These are phyloP conservation scores for Probaryconus sp. DNA, from an alignment of 1,140 invertebrate genomes.

Conservation along the genomic window DNA sequence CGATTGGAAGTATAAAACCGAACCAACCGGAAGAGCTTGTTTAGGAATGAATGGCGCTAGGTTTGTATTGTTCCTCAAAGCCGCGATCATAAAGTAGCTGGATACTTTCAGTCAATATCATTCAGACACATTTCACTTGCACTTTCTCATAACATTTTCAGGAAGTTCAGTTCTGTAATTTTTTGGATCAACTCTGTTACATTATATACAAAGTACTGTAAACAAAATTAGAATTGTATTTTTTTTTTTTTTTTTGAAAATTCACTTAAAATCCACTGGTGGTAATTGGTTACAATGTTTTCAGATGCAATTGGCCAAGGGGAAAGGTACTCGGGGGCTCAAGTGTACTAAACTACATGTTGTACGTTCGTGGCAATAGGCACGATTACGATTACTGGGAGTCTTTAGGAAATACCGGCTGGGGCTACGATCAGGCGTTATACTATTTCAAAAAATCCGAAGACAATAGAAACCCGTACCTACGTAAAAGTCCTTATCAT, in stretches of 20 bases:
- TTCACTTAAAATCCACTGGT: too few species aligned
- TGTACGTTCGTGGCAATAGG: conserved; percentile 91
- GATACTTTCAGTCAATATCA: neutral
- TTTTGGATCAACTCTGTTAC: too few species aligned
- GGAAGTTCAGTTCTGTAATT: too few species aligned
- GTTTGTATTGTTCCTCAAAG: conserved; percentile 39
- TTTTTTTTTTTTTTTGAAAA: too few species aligned
- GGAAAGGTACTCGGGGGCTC: conserved; percentile 93
- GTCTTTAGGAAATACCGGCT: conserved; percentile 88
- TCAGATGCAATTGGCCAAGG: conserved; percentile 88
- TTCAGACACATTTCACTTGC: conserved; percentile 30
- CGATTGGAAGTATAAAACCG: conserved; percentile 95
- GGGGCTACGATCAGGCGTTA: conserved; percentile 92
- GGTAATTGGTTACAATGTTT: conserved; percentile 9
- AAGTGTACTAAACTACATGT: conserved; percentile 96
- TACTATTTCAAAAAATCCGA: conserved; percentile 95
- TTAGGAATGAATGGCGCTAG: conserved; percentile 83
- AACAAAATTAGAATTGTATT: too few species aligned
- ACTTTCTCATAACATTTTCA: too few species aligned
- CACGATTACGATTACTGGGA: conserved; percentile 96
- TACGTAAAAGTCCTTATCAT: conserved; percentile 85
- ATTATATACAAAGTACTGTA: too few species aligned
- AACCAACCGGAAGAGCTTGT: conserved; percentile 89
- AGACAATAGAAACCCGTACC: conserved; percentile 90
- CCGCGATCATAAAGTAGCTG: conserved; percentile 1